Percentiles rank a stretch among this genome's conserved stretches.
phyloP scores from a whole-genome alignment of 1,140 invertebrate genomes.

The Zaprionus taronus region DNA sequence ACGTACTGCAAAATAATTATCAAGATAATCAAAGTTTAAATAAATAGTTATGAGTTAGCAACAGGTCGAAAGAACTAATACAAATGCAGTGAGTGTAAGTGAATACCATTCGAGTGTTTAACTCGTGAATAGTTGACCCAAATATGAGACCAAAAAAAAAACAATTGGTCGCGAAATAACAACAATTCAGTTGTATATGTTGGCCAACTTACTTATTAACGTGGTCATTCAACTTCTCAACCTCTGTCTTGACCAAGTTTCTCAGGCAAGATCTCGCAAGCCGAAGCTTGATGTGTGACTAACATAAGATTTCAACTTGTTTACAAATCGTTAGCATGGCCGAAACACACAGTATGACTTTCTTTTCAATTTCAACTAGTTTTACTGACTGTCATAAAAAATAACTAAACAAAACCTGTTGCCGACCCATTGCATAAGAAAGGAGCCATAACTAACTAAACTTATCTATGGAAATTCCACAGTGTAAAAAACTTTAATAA shows the following conservation, averaged over 20 bases:
- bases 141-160: slow-evolving; percentile 3
- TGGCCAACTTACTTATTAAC: slow-evolving; percentile 34
- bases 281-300: slow-evolving; percentile 8
- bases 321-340: slow-evolving; percentile 59
- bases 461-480: slow-evolving; percentile 18
- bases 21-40: slow-evolving; percentile 17
- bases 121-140: slow-evolving; percentile 11
- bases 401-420: slow-evolving; percentile 39
- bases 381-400: slow-evolving; percentile 15
- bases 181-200: slow-evolving; percentile 19
- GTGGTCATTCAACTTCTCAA: slow-evolving; percentile 72
- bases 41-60: slow-evolving; percentile 11
- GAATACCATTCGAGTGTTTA: slow-evolving; percentile 7
- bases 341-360: slow-evolving; percentile 54
- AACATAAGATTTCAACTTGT: slow-evolving; percentile 48
- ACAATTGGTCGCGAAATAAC: slow-evolving; percentile 15
- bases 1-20: neutral
- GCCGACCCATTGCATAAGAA: slow-evolving; percentile 43
- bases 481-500: slow-evolving; percentile 23
- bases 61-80: neutral
- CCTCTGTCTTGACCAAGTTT: slow-evolving; percentile 60
- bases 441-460: slow-evolving; percentile 21
- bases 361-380: slow-evolving; percentile 78
- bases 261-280: slow-evolving; percentile 16
- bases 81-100: slow-evolving; percentile 2